Base-by-base conservation (phyloP, 2,888 invertebrate genomes). In the Tetragonula carbonaria region DNA sequence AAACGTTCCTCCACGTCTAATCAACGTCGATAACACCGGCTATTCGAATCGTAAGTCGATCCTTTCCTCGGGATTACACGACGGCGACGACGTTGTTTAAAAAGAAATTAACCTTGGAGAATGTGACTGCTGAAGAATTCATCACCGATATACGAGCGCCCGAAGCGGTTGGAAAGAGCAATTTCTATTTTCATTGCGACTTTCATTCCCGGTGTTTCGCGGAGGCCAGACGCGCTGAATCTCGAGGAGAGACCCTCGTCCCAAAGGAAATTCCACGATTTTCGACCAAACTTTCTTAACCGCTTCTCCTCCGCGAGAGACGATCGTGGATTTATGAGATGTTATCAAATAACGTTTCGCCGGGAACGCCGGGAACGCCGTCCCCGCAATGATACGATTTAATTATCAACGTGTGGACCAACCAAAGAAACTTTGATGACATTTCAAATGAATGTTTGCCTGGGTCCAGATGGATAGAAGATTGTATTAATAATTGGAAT, bases 201-300 rank as follows among this genome's bases (percentile, higher is more conserved):
- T 75, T 67, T 57, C 67, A 55, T 67, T 55, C 65, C 38, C 16
- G 38, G 74, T 28, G 38, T 65, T 38, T 65, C 53, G 74, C 63
- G 74, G 28, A 28, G 28, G 74, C n/a, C 45, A 45, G 67, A 75
- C 38, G 38, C 14, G 66, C 45, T 67, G 75, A 75, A 57, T 75
- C 57, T 57, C 33, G 75, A 67, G 67, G 45, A 57, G 75, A 3
- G 2, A n/a, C 51, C 8, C n/a, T 8, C 18, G 75, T 75, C 67
- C 75, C 75, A 67, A 67, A 75, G 75, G 75, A 75, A 75, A 75
- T 75, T 57, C 66, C 38, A 23, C 21, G 55, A 66, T 66, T 66
- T 66, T 57, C 75, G 57, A 45, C 66, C 45, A 50, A 45, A 75
- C 55, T 75, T 67, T 28, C 75, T 67, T 23, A 45, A 21, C 75